Percentiles rank a stretch among this genome's conserved stretches.
Conservation (phyloP, 2,888 invertebrate species). For the Suillia variegata region DNA sequence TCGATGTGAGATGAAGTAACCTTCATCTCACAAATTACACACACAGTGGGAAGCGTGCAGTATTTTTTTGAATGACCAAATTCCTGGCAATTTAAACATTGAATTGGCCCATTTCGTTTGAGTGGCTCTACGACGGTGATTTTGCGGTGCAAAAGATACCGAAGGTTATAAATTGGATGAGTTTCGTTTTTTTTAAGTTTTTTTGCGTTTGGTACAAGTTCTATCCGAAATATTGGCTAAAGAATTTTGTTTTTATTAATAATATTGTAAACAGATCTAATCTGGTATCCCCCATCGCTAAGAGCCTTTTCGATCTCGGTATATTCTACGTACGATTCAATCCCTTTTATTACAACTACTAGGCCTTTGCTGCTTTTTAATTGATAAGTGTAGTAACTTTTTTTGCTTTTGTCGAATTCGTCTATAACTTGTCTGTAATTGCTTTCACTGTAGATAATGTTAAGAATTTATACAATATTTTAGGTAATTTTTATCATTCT, state of each 20-base stretch:
- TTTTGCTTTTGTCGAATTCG: too few species aligned
- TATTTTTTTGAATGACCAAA: slow-evolving; percentile 13
- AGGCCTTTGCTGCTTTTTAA: slow-evolving; percentile 6
- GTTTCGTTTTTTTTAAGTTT: background rate
- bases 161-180: slow-evolving; percentile 10
- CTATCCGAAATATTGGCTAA: background rate
- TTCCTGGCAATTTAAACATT: slow-evolving; percentile 12
- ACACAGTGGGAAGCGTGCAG: background rate
- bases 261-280: background rate
- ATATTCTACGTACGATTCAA: background rate
- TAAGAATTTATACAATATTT: too few species aligned
- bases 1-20: too few species aligned
- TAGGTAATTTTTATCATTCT: too few species aligned
- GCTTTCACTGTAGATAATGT: too few species aligned
- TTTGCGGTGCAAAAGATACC: slow-evolving; percentile 8
- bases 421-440: too few species aligned
- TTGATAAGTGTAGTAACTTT: background rate
- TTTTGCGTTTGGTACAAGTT: slow-evolving; percentile 2
- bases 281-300: background rate
- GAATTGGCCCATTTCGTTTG: background rate
- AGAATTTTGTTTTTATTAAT: slow-evolving; percentile 1
- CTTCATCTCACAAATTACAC: slow-evolving; percentile 3
- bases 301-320: background rate
- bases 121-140: slow-evolving; percentile 4
- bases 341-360: background rate